Evolutionary conservation across 1,140 invertebrate genomes (phyloP), one percentile per base, ranked within the genome.

Genomic region (Argopecten irradians): DNA sequence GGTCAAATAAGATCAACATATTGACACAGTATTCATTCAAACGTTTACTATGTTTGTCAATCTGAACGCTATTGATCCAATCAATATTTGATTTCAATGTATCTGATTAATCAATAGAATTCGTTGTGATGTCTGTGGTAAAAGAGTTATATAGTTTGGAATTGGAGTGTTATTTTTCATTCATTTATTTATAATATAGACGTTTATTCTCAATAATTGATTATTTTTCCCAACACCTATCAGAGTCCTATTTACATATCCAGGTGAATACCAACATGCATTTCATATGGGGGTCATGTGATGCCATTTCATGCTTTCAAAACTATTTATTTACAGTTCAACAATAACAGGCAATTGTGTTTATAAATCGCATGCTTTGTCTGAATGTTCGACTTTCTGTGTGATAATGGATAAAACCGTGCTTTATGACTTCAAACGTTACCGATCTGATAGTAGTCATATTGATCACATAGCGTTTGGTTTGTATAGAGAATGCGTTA

Each of bases 41-140:
- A 28, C 55, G 22, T 71, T 28, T 71, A 71, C 55, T 71, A n/a
- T 71, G n/a, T 71, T 71, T 71, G 55, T 71, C 55, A 71, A 71
- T 71, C 55, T 71, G 22, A 28, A 28, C 28, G n/a, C 5, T 71
- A 28, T 71, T 71, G n/a, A 71, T n/a, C n/a, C 16, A 16, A n/a
- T 71, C 55, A n/a, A 71, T 71, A 71, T 71, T 28, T 71, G 55
- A 71, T 71, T 71, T 5, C n/a, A 71, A 71, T 28, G 55, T 71
- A 71, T 71, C 55, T 11, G 22, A 8, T 28, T 71, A 71, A 71
- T 71, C 55, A 71, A 71, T 71, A 71, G n/a, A 71, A 5, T 71
- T 22, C 22, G 28, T 71, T 71, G 22, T 71, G n/a, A n/a, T 71
- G 11, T 71, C 55, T 28, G n/a, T 28, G n/a, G 5, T 71, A 71